phyloP scores from a whole-genome alignment of 2,113 vertebrate genomes.

The Ptychochromis oligacanthus region DNA sequence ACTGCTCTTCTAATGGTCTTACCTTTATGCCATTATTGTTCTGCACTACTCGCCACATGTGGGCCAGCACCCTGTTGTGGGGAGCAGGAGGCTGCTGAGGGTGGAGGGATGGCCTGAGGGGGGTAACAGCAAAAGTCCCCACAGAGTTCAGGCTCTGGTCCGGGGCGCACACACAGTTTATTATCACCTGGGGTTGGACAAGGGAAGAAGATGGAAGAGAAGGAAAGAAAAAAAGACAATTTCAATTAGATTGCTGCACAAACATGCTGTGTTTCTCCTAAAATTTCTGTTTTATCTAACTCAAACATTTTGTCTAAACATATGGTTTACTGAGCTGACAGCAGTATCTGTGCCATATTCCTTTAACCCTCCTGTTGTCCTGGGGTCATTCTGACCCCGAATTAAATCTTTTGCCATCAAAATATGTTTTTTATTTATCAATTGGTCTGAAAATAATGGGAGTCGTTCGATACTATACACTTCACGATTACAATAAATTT shows the following conservation, averaged over 20 bases:
- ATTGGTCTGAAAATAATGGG: too few relatives aligned
- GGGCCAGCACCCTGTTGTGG: conserved; percentile 87
- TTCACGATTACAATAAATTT: too few relatives aligned
- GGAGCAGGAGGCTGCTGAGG: conserved; percentile 78
- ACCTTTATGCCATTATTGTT: conserved; percentile 98
- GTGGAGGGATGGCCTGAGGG: conserved; percentile 53
- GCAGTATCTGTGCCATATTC: not conserved
- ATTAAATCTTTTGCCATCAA: too few relatives aligned
- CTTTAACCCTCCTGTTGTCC: too few relatives aligned
- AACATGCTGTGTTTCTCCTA: not conserved
- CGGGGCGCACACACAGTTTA: conserved; percentile 95
- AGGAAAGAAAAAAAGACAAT: not conserved
- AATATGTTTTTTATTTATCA: too few relatives aligned
- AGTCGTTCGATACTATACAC: too few relatives aligned
- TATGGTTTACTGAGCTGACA: not conserved
- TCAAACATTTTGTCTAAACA: not conserved
- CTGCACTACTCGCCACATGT: conserved; percentile 97
- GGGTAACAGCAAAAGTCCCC: conserved; percentile 86
- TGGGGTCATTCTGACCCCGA: too few relatives aligned
- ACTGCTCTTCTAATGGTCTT: not conserved
- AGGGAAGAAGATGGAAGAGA: not conserved
- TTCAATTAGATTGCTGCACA: not conserved
- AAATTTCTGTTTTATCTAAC: rapidly evolving
- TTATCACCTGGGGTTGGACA: conserved; percentile 82
- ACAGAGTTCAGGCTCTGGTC: conserved; percentile 91